A percentile compares a stretch with the other conserved stretches of the same genome.
phyloP scores from a whole-genome alignment of 2,888 invertebrate species.

The Acanthosepion lycidas region DNA sequence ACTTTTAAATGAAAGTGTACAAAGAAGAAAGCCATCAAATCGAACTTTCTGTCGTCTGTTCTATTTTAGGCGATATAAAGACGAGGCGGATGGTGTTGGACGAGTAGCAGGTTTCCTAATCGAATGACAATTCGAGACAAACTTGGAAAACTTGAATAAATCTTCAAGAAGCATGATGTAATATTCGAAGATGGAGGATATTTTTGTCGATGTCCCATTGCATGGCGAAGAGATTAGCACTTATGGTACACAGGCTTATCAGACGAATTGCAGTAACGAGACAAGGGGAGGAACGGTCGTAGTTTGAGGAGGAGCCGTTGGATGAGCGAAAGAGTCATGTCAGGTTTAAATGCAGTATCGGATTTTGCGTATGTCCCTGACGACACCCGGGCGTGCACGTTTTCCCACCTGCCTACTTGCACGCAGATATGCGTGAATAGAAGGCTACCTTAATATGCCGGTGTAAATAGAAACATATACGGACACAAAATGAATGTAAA shows the following conservation, averaged over 20 bases:
- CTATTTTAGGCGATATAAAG: neutral
- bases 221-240: neutral
- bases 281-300: neutral
- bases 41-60: neutral
- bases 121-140: conserved; percentile 2
- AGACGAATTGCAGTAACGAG: neutral
- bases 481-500: neutral
- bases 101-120: neutral
- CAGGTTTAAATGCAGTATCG: neutral
- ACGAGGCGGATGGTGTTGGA: neutral
- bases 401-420: neutral
- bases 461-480: neutral
- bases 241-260: neutral
- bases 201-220: neutral
- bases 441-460: neutral
- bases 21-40: neutral
- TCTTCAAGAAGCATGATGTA: neutral
- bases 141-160: neutral
- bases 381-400: neutral
- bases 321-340: neutral
- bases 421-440: neutral
- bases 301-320: neutral
- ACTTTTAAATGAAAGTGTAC: neutral
- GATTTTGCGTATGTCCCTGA: neutral
- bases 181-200: neutral